Conservation (phyloP, 2,113 vertebrate species). For the Albula glossodonta region DNA sequence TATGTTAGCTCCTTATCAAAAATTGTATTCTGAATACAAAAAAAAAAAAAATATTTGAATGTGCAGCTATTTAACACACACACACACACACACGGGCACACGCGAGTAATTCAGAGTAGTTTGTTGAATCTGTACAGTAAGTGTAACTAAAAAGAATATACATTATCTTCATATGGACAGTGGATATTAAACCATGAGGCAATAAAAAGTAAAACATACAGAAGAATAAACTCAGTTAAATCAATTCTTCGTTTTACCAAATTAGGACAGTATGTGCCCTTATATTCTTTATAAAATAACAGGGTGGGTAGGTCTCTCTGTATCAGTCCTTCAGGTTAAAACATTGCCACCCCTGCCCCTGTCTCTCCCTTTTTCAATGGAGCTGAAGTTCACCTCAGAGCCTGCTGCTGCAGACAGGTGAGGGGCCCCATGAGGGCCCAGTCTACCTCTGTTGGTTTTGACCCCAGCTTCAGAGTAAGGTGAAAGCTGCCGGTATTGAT, state of each 20-base stretch:
- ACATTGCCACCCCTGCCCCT: not conserved
- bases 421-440: not conserved
- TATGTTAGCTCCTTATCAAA: not conserved
- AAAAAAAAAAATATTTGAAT: too few species aligned
- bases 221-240: not conserved
- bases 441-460: not conserved
- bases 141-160: not conserved
- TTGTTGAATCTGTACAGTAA: not conserved
- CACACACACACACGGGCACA: too few species aligned
- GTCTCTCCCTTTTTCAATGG: not conserved
- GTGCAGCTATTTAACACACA: too few species aligned
- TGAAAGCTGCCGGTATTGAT: constrained; percentile 4
- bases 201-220: too few species aligned
- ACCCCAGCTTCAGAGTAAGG: not conserved
- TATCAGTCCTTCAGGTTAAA: not conserved
- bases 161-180: not conserved
- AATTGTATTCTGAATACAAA: too few species aligned
- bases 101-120: not conserved
- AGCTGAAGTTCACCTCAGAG: not conserved
- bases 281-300: not conserved
- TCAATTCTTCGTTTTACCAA: not conserved
- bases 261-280: not conserved
- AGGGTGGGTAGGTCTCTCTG: not conserved
- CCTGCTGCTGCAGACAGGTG: constrained; percentile 11
- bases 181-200: too few species aligned